A percentile compares a stretch with the other conserved stretches of the same genome.
These are phyloP conservation scores for Sepioteuthis lessoniana DNA, from an alignment of 2,888 invertebrate species.

Conservation along the genomic window DNA sequence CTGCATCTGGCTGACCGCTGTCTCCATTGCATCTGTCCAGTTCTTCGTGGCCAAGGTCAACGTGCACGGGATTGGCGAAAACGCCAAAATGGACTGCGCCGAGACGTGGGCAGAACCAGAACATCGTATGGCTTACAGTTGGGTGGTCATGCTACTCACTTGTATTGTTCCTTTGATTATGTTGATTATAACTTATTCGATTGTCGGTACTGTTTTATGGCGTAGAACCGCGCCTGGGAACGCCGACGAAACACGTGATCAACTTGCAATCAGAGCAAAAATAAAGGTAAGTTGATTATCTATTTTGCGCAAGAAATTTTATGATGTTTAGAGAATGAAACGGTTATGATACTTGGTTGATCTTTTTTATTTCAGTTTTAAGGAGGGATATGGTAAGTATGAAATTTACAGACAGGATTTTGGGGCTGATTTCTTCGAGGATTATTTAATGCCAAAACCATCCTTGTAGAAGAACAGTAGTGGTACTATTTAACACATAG, in stretches of 20 bases:
- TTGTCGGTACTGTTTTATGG: conserved; percentile 76
- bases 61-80: conserved; percentile 49
- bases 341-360: no score
- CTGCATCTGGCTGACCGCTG: conserved; percentile 75
- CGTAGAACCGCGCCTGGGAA: conserved; percentile 76
- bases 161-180: conserved; percentile 75
- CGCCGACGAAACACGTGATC: conserved; percentile 75
- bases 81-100: conserved; percentile 60
- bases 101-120: conserved; percentile 67
- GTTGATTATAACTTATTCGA: conserved; percentile 75
- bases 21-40: conserved; percentile 73
- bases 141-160: conserved; percentile 67
- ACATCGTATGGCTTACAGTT: conserved; percentile 61
- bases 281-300: conserved; percentile 71
- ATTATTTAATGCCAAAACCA: no score
- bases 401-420: no score
- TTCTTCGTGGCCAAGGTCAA: conserved; percentile 64
- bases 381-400: no score
- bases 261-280: conserved; percentile 74
- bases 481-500: no score
- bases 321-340: no score
- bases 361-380: no score
- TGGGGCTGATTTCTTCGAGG: no score
- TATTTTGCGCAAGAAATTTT: no score
- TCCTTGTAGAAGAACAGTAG: no score